phyloP scores from a whole-genome alignment of 2,888 invertebrate species.

The Mechanitis messenoides region DNA sequence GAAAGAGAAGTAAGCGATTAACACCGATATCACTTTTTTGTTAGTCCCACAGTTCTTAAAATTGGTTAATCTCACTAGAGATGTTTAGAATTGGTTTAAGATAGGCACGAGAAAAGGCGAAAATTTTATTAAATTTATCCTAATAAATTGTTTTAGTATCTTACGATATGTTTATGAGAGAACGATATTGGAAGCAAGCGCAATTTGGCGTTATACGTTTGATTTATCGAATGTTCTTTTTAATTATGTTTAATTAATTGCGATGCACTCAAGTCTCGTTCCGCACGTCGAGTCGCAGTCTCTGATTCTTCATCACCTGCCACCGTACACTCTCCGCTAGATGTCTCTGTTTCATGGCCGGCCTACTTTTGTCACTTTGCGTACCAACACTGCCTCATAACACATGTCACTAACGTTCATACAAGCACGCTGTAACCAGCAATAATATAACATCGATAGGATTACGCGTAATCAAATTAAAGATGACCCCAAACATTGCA shows the following conservation, averaged over 20 bases:
- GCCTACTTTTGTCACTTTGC: slow-evolving; percentile 69
- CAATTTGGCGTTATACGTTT: slow-evolving; percentile 65
- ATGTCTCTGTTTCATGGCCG: slow-evolving; percentile 72
- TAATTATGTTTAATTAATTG: slow-evolving; percentile 33
- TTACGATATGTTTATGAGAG: slow-evolving; percentile 71
- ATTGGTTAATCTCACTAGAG: slow-evolving; percentile 53
- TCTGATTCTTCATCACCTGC: slow-evolving; percentile 71
- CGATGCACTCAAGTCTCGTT: slow-evolving; percentile 67
- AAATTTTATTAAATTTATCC: slow-evolving; percentile 47
- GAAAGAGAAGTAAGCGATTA: slow-evolving; percentile 28
- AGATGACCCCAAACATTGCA: slow-evolving; percentile 50
- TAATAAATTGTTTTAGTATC: slow-evolving; percentile 53
- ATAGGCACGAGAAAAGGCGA: slow-evolving; percentile 73
- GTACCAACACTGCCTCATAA: slow-evolving; percentile 56
- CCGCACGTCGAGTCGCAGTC: slow-evolving; percentile 70
- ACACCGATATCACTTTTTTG: slow-evolving; percentile 54
- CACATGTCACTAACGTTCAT: slow-evolving; percentile 52
- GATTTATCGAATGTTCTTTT: slow-evolving; percentile 32
- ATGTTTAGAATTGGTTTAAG: slow-evolving; percentile 59
- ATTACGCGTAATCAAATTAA: slow-evolving; percentile 30
- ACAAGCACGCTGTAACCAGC: slow-evolving; percentile 20
- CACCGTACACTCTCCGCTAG: slow-evolving; percentile 62
- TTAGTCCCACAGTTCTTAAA: slow-evolving; percentile 59
- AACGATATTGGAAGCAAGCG: slow-evolving; percentile 72
- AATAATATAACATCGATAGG: slow-evolving; percentile 24